Base-by-base conservation (phyloP, 2,797 vertebrate species). In the Poecilia wingei region DNA sequence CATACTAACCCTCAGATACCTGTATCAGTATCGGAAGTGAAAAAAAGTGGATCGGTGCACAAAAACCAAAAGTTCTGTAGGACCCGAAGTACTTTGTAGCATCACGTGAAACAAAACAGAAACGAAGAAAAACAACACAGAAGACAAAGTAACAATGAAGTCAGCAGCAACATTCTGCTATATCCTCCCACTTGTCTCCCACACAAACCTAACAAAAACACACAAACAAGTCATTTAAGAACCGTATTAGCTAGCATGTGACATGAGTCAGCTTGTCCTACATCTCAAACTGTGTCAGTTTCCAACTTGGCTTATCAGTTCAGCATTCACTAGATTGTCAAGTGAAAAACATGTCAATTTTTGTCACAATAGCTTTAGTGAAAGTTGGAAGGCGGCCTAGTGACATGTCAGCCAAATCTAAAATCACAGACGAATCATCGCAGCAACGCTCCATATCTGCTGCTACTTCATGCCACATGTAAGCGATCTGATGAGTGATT, bases 401-500 rank as follows among this genome's bases (percentile, higher is more conserved):
- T 66, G 20, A 22, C 33, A 41, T 39, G 64, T 39, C 16, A 66
- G 9, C 36, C 36, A 41, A 66, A 39, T 66, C 64, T 39, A 10
- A 66, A 66, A 66, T 22, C 36, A 20, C 10, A 66, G 33, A 33
- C 59, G 6, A 31, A 18, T 61, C 33, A 64, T 9, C 18, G 4
- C 64, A 39, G 39, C 36, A 66, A 66, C 20, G 3, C 36, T 66
- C 36, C 3, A 4, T 66, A 10, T 66, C 33, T 39, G 18, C 8
- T 39, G 64, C 64, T 36, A 2, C 33, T 66, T 66, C 64, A 25
- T 66, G 57, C 57, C 12, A 61, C 28, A 61, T 31, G 64, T 22
- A 39, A 12, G 18, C 3, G 39, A 66, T 66, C 64, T 25, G 64
- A 66, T 66, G 64, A 66, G 64, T 66, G 64, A 66, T 66, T 66